Conservation (phyloP, 1,140 invertebrate species). For the Leptestheria dahalacensis region DNA sequence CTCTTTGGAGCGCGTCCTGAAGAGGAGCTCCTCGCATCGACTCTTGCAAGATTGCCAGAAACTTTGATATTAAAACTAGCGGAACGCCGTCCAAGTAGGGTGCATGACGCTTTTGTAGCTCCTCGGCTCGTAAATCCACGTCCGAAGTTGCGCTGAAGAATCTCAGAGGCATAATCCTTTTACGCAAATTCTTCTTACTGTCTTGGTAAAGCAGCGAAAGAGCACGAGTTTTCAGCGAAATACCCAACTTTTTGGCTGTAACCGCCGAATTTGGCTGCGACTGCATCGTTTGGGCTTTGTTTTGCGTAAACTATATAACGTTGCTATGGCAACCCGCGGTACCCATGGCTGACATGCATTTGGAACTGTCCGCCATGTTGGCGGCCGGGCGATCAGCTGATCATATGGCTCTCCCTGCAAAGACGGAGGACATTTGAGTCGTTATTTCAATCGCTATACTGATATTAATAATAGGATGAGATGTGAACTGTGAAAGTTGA, state of each 20-base stretch:
- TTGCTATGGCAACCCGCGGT: too few relatives aligned
- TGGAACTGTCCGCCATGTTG: too few relatives aligned
- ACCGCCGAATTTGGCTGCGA: not conserved
- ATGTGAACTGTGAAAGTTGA: too few relatives aligned
- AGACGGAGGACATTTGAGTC: too few relatives aligned
- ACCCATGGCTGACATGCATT: too few relatives aligned
- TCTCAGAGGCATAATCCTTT: constrained; percentile 1
- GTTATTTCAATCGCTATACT: too few relatives aligned
- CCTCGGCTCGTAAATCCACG: not conserved
- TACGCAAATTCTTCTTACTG: not conserved
- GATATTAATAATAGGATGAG: too few relatives aligned
- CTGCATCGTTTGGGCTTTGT: too few relatives aligned
- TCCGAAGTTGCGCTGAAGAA: not conserved
- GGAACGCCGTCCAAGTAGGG: not conserved
- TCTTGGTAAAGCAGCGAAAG: constrained; percentile 3
- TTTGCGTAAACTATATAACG: too few relatives aligned
- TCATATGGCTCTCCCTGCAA: too few relatives aligned
- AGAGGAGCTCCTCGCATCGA: not conserved
- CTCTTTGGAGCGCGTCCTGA: not conserved
- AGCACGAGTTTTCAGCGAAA: not conserved
- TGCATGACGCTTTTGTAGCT: not conserved
- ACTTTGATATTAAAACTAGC: not conserved
- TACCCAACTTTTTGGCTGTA: not conserved
- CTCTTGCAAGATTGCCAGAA: not conserved
- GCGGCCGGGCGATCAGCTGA: too few relatives aligned